These are phyloP conservation scores for Dolichallabes microphthalmus DNA, from an alignment of 2,113 vertebrate species.

Conservation along the genomic window DNA sequence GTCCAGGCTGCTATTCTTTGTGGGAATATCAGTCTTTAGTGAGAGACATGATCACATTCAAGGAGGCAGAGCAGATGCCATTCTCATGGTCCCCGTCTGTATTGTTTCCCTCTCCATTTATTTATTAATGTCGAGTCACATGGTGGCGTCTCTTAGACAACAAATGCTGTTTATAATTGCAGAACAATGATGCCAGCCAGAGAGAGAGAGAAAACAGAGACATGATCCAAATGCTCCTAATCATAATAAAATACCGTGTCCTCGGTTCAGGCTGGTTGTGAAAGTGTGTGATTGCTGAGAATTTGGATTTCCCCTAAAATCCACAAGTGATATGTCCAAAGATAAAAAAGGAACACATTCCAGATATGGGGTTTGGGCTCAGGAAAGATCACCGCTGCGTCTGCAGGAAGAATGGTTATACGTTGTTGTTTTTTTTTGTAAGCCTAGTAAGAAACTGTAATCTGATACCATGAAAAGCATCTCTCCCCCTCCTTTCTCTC, in stretches of 20 bases:
- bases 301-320: not conserved
- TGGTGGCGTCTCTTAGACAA: constrained; percentile 32
- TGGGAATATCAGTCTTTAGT: constrained; percentile 42
- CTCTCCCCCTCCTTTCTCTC: constrained; percentile 59
- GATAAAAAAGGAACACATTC: not conserved
- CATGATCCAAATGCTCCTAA: constrained; percentile 13
- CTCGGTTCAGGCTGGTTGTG: not conserved
- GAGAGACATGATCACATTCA: constrained; percentile 32
- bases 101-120: constrained; percentile 51
- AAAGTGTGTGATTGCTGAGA: not conserved
- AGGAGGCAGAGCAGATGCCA: constrained; percentile 39
- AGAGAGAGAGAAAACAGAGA: constrained; percentile 19
- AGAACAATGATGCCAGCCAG: constrained; percentile 36
- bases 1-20: constrained; percentile 19
- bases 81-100: constrained; percentile 45
- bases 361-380: not conserved
- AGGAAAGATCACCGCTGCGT: not conserved
- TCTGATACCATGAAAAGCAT: constrained; percentile 69
- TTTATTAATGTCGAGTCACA: constrained; percentile 51
- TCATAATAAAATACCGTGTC: constrained; percentile 27
- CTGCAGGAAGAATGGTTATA: constrained; percentile 34
- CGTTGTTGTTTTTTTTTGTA: constrained; percentile 43
- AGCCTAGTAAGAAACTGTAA: constrained; percentile 69
- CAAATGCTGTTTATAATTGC: constrained; percentile 51
- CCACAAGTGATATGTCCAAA: not conserved